Evolutionary conservation across 2,113 vertebrate species (phyloP).

Genomic region (Rhea pennata): DNA sequence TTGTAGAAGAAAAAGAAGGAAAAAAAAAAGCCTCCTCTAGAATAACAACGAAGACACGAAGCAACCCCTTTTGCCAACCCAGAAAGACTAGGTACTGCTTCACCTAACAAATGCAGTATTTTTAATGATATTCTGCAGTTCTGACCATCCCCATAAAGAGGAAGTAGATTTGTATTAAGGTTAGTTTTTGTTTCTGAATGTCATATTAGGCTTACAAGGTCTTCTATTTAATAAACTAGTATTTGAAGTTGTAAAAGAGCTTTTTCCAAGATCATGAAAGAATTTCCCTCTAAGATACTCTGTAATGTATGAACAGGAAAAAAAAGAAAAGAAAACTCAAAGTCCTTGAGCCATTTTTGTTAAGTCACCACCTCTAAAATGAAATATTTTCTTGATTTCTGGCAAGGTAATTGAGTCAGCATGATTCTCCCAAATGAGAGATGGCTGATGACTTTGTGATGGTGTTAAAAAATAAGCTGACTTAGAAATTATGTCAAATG

Average conservation of each 20-base stretch:
- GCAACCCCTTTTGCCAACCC: background rate
- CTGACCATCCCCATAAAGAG: background rate
- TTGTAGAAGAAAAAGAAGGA: background rate
- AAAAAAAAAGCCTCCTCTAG: background rate
- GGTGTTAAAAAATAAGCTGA: background rate
- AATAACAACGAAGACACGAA: conserved; percentile 10
- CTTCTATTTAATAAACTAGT: background rate
- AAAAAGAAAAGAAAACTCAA: too few relatives aligned
- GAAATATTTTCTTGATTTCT: background rate
- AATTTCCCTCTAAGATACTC: background rate
- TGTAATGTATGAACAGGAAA: background rate
- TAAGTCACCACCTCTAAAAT: background rate
- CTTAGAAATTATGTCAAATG: background rate
- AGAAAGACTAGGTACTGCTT: background rate
- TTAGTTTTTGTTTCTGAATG: background rate
- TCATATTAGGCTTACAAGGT: background rate
- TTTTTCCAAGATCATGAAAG: conserved; percentile 20
- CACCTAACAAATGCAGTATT: background rate
- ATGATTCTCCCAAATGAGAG: rapidly evolving
- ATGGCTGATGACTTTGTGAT: background rate
- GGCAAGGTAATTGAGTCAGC: background rate
- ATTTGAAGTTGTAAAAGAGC: background rate
- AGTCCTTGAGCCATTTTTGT: too few relatives aligned
- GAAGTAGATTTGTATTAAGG: background rate
- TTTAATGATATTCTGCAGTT: background rate